phyloP scores from a whole-genome alignment of 2,797 vertebrate species.

The Anableps anableps region DNA sequence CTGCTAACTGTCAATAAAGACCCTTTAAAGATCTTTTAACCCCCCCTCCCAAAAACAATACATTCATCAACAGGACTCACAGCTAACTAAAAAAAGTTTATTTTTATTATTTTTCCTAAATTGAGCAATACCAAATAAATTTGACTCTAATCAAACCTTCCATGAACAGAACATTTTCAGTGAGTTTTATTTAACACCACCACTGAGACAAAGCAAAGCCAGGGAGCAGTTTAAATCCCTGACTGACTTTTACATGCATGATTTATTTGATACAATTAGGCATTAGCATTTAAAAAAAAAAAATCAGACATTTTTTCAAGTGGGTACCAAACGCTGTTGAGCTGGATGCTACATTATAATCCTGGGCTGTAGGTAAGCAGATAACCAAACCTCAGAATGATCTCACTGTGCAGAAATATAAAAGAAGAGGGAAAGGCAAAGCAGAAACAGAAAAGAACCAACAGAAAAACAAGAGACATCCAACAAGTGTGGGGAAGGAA shows the following conservation, averaged over 20 bases:
- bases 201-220: background rate
- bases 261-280: background rate
- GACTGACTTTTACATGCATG: background rate
- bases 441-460: background rate
- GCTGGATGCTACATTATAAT: background rate
- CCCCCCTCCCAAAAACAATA: too few relatives aligned
- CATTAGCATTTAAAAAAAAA: background rate
- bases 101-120: background rate
- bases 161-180: too few relatives aligned
- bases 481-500: conserved; percentile 16
- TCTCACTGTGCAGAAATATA: background rate
- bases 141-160: background rate
- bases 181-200: background rate
- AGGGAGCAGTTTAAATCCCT: background rate
- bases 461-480: conserved; percentile 37
- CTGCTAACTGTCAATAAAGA: background rate
- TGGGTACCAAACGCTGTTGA: background rate
- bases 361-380: background rate
- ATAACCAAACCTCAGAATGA: background rate
- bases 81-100: background rate
- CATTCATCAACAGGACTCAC: background rate
- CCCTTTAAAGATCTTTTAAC: too few relatives aligned
- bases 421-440: background rate
- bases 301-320: background rate
- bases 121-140: background rate